These are phyloP conservation scores for Balaenoptera acutorostrata DNA, from an alignment of 2,113 vertebrate species.

Conservation along the genomic window DNA sequence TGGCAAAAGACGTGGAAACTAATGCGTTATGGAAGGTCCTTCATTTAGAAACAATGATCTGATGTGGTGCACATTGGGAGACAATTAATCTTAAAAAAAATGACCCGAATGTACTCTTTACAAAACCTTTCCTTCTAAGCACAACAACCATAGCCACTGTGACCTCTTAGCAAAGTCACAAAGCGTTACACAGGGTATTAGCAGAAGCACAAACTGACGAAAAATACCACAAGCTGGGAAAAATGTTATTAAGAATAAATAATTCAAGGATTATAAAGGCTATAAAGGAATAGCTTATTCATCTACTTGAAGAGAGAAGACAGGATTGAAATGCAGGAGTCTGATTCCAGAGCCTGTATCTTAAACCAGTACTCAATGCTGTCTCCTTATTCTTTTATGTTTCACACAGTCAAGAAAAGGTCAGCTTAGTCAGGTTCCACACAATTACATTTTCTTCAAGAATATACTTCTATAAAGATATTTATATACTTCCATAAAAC, in stretches of 20 bases:
- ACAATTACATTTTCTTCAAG: not conserved
- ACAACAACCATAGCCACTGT: not conserved
- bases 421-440: not conserved
- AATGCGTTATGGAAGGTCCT: not conserved
- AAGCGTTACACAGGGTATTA: not conserved
- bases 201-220: not conserved
- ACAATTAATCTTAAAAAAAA: conserved; percentile 21
- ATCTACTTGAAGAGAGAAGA: not conserved
- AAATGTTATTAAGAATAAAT: not conserved
- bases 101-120: not conserved
- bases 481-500: not conserved
- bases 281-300: not conserved
- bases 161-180: not conserved
- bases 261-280: not conserved
- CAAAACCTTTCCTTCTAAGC: not conserved
- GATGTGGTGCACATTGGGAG: not conserved
- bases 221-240: not conserved
- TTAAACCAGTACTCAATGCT: not conserved
- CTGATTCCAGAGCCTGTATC: not conserved
- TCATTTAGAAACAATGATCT: conserved; percentile 42
- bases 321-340: not conserved
- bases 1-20: not conserved
- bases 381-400: not conserved
- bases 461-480: not conserved
- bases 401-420: not conserved